Conservation (phyloP, 2,888 invertebrate species). For the Drosophila nr. medialis region DNA sequence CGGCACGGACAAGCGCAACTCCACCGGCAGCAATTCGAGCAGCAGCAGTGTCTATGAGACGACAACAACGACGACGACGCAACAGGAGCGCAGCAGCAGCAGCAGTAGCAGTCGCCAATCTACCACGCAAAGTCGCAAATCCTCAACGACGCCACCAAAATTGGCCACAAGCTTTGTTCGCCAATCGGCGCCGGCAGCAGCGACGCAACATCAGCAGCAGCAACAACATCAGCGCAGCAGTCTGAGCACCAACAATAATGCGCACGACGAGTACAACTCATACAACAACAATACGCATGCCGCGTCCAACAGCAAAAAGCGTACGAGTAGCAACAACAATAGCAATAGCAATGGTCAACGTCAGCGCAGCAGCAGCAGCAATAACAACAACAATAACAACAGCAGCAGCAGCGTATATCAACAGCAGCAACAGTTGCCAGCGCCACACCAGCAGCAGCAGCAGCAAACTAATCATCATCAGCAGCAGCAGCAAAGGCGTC, state of each 20-base stretch:
- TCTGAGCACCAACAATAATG: conserved; percentile 54
- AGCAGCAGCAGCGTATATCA: conserved; percentile 33
- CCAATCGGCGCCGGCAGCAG: conserved; percentile 38
- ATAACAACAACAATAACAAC: conserved; percentile 43
- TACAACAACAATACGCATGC: conserved; percentile 67
- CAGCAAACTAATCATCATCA: conserved; percentile 41
- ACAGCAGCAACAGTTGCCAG: conserved; percentile 34
- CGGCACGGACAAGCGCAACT: conserved; percentile 70
- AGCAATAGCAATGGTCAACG: conserved; percentile 40
- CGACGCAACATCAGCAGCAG: conserved; percentile 36
- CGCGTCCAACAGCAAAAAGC: conserved; percentile 67
- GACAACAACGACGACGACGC: conserved; percentile 16
- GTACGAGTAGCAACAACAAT: conserved; percentile 61
- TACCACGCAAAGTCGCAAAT: conserved; percentile 40
- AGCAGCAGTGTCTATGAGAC: conserved; percentile 66
- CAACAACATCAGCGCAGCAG: conserved; percentile 42
- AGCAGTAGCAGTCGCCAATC: conserved; percentile 27
- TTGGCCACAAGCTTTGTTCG: conserved; percentile 63
- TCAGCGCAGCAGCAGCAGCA: conserved; percentile 52
- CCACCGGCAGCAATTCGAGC: conserved; percentile 71
- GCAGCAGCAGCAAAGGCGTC: conserved; percentile 35
- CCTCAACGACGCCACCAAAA: conserved; percentile 71
- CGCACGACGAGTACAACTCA: conserved; percentile 63
- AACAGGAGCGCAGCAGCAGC: conserved; percentile 47
- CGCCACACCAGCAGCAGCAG: conserved; percentile 35